Evolutionary conservation across 1,140 invertebrate species (phyloP).

Genomic region (Hirudo medicinalis): DNA sequence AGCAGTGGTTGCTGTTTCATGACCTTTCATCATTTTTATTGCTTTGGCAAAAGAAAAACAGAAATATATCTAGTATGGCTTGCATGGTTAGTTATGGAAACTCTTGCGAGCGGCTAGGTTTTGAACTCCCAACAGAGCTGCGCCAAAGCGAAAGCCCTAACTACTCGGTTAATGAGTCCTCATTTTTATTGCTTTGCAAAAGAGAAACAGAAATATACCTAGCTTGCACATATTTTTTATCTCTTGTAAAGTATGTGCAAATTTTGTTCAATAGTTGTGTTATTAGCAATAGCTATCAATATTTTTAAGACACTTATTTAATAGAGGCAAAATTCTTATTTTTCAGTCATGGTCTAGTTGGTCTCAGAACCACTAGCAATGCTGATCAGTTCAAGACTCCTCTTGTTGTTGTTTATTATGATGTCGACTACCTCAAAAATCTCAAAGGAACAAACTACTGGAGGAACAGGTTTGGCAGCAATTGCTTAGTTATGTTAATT

Average conservation of each 20-base stretch:
- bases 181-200: no score
- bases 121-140: no score
- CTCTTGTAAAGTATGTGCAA: background rate
- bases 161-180: no score
- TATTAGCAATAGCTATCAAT: background rate
- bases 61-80: no score
- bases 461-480: slow-evolving; percentile 83
- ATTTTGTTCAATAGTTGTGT: background rate
- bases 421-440: slow-evolving; percentile 92
- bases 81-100: no score
- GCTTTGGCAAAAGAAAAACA: no score
- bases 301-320: background rate
- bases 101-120: no score
- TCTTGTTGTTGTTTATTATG: slow-evolving; percentile 77
- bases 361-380: slow-evolving; percentile 72
- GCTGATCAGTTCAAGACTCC: slow-evolving; percentile 73
- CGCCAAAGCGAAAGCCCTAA: no score
- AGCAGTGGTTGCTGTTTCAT: no score
- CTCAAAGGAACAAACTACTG: slow-evolving; percentile 98
- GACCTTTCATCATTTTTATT: no score
- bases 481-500: background rate
- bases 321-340: slow-evolving; percentile 19
- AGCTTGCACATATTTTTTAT: no score
- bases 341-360: slow-evolving; percentile 75
- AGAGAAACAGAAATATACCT: no score